phyloP scores from a whole-genome alignment of 2,888 invertebrate species.

The Lymantria dispar region DNA sequence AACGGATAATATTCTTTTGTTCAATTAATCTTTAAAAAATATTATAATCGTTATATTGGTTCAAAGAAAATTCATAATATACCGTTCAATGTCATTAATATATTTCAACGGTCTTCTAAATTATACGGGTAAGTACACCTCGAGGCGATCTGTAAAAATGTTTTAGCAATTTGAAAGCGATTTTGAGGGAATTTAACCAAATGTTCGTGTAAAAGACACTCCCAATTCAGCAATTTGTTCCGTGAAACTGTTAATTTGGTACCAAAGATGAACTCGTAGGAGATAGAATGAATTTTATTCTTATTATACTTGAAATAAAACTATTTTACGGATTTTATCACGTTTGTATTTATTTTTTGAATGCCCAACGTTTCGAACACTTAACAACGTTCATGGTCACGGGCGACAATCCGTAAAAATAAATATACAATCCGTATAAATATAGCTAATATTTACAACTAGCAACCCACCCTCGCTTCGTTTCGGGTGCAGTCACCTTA shows the following conservation, averaged over 20 bases:
- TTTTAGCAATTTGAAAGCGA: conserved; percentile 2
- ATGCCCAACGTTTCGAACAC: no score
- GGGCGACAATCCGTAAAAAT: no score
- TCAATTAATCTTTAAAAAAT: no score
- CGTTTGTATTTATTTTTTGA: no score
- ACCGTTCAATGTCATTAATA: not conserved
- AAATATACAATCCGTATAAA: no score
- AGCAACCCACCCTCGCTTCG: no score
- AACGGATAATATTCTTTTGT: no score
- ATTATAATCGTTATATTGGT: not conserved
- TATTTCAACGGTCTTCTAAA: not conserved
- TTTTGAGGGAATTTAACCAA: not conserved
- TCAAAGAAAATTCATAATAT: not conserved
- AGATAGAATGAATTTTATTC: not conserved
- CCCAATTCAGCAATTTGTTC: not conserved
- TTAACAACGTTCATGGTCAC: no score
- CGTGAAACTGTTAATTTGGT: not conserved
- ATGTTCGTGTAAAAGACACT: not conserved
- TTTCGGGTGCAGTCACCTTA: no score
- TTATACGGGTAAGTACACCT: not conserved
- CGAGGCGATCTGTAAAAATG: conserved; percentile 2
- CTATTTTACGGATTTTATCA: no score
- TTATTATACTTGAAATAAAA: no score
- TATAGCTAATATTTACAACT: no score
- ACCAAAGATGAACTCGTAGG: not conserved